Percentiles rank a stretch among this genome's conserved stretches.
phyloP scores from a whole-genome alignment of 2,113 vertebrate species.

The Pithys albifrons region DNA sequence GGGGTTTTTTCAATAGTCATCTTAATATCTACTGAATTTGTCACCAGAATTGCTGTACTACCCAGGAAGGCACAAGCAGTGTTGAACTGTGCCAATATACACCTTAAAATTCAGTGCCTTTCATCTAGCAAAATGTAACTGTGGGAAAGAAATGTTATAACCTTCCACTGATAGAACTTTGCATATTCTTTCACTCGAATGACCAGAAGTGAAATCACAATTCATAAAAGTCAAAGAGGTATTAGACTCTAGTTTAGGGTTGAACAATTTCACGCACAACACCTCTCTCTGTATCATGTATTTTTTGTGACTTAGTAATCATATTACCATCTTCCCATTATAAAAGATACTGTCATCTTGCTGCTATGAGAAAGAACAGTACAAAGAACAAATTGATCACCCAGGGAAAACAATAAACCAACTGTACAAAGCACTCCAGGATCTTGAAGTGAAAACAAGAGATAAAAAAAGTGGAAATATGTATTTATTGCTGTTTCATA shows the following conservation, averaged over 20 bases:
- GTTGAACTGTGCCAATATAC: neutral
- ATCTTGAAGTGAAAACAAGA: neutral
- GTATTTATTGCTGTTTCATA: neutral
- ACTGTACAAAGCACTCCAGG: rapidly evolving
- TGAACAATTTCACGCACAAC: neutral
- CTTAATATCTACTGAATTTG: neutral
- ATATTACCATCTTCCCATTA: neutral
- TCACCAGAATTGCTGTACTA: neutral
- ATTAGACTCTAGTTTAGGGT: neutral
- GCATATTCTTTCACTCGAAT: neutral
- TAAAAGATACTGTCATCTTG: neutral
- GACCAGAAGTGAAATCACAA: neutral
- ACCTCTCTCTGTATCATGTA: neutral
- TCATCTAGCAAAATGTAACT: neutral
- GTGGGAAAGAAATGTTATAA: neutral
- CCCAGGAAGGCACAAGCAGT: neutral
- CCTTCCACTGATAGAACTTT: neutral
- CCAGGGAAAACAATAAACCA: neutral
- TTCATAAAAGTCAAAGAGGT: neutral
- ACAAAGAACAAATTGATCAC: neutral
- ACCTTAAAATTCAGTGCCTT: neutral
- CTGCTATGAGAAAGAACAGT: neutral
- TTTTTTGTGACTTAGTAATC: neutral
- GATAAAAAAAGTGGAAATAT: neutral
- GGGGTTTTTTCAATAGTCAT: neutral